Conservation (phyloP, 1,140 invertebrate genomes). For the Lithobius niger region DNA sequence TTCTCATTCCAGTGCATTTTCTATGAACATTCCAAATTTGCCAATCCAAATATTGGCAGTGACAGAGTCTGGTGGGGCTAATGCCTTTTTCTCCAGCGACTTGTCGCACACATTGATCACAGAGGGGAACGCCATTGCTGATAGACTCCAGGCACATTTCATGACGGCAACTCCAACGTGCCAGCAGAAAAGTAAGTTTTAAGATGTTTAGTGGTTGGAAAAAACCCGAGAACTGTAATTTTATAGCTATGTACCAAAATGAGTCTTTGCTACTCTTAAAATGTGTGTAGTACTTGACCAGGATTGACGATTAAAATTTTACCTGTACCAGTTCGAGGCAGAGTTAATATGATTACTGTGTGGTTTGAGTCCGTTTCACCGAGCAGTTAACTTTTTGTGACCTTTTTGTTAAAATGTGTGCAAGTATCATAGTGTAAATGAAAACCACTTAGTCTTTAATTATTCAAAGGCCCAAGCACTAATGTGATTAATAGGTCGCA, state of each 20-base stretch:
- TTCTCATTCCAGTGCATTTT: conserved; percentile 63
- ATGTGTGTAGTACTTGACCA: background rate
- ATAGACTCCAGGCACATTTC: conserved; percentile 79
- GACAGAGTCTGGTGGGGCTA: conserved; percentile 68
- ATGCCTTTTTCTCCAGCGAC: conserved; percentile 80
- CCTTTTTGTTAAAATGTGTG: too few species aligned
- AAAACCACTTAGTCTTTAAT: too few species aligned
- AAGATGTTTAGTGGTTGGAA: too few species aligned
- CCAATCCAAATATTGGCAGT: conserved; percentile 91
- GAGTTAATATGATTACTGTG: too few species aligned
- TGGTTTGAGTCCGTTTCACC: too few species aligned
- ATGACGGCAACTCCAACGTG: conserved; percentile 69
- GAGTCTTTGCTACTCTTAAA: background rate
- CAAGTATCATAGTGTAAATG: too few species aligned
- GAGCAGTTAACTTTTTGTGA: too few species aligned
- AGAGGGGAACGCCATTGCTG: conserved; percentile 83
- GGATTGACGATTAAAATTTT: background rate
- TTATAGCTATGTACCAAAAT: too few species aligned
- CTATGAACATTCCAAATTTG: conserved; percentile 82
- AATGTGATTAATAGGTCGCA: too few species aligned
- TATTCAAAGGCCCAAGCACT: too few species aligned
- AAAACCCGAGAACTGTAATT: too few species aligned
- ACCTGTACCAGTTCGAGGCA: too few species aligned
- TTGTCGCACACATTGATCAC: conserved; percentile 78
- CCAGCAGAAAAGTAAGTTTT: conserved; percentile 63